Percentiles rank a stretch among this genome's conserved stretches.
These are phyloP conservation scores for Perizoma flavofasciatum DNA, from an alignment of 2,888 invertebrate genomes.

Conservation along the genomic window DNA sequence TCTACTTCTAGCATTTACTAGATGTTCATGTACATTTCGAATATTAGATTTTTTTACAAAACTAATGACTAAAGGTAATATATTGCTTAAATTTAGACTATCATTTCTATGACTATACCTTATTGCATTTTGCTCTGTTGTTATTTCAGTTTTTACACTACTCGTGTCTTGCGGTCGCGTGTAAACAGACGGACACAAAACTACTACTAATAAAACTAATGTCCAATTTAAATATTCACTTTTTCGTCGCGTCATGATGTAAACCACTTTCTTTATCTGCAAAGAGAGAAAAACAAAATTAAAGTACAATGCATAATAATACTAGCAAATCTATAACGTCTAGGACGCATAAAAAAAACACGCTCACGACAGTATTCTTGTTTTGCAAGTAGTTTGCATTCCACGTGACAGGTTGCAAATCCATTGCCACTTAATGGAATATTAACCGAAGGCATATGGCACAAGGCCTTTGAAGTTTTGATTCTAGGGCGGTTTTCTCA, in stretches of 20 bases:
- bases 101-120: constrained; percentile 70
- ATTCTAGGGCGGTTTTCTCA: too few relatives aligned
- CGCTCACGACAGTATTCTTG: too few relatives aligned
- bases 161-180: constrained; percentile 68
- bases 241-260: constrained; percentile 73
- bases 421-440: too few relatives aligned
- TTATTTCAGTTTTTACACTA: constrained; percentile 53
- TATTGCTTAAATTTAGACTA: constrained; percentile 46
- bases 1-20: constrained; percentile 32
- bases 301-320: not conserved
- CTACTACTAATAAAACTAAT: constrained; percentile 71
- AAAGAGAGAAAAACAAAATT: constrained; percentile 51
- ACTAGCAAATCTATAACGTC: not conserved
- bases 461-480: too few relatives aligned
- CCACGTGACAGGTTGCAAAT: too few relatives aligned
- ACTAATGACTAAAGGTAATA: constrained; percentile 51
- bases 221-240: constrained; percentile 74
- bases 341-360: not conserved
- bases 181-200: constrained; percentile 63
- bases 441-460: too few relatives aligned
- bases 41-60: constrained; percentile 38
- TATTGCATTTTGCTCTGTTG: constrained; percentile 58
- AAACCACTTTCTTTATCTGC: constrained; percentile 64
- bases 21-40: not conserved
- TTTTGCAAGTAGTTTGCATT: too few relatives aligned